These are phyloP conservation scores for Synchiropus splendidus DNA, from an alignment of 2,113 vertebrate genomes.

Conservation along the genomic window DNA sequence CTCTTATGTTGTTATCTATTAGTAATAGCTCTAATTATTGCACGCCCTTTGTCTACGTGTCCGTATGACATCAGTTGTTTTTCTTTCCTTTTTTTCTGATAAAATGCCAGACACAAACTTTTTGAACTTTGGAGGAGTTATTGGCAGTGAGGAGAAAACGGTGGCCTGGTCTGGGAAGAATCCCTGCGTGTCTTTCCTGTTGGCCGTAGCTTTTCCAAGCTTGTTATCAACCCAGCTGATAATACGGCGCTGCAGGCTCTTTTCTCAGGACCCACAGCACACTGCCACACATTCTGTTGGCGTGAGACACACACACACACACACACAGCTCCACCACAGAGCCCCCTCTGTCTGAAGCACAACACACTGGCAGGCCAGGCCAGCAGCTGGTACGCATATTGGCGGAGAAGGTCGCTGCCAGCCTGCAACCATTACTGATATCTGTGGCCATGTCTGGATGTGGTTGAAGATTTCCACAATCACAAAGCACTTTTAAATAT, in stretches of 20 bases:
- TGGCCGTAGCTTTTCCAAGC: slow-evolving; percentile 62
- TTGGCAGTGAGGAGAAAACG: slow-evolving; percentile 40
- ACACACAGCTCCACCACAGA: slow-evolving; percentile 50
- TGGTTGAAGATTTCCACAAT: too few species aligned
- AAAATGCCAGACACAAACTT: neutral
- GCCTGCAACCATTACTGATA: slow-evolving; percentile 22
- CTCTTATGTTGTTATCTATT: neutral
- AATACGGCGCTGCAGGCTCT: slow-evolving; percentile 36
- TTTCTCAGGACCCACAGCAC: slow-evolving; percentile 61
- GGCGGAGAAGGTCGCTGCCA: slow-evolving; percentile 31
- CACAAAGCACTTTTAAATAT: neutral
- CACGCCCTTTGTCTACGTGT: neutral
- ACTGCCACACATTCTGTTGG: slow-evolving; percentile 51
- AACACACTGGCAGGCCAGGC: slow-evolving; percentile 26
- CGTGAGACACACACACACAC: slow-evolving; percentile 32
- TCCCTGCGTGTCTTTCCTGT: slow-evolving; percentile 56
- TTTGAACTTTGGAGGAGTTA: slow-evolving; percentile 13
- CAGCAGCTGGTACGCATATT: slow-evolving; percentile 48
- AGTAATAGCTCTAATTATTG: too few species aligned
- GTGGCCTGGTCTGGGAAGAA: slow-evolving; percentile 55
- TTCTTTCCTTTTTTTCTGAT: slow-evolving; percentile 4
- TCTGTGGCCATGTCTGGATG: slow-evolving; percentile 1
- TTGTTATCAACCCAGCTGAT: slow-evolving; percentile 60
- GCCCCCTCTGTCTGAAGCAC: slow-evolving; percentile 49
- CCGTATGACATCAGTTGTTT: slow-evolving; percentile 13